Base-by-base conservation (phyloP, 2,113 vertebrate genomes). In the Paralichthys olivaceus region DNA sequence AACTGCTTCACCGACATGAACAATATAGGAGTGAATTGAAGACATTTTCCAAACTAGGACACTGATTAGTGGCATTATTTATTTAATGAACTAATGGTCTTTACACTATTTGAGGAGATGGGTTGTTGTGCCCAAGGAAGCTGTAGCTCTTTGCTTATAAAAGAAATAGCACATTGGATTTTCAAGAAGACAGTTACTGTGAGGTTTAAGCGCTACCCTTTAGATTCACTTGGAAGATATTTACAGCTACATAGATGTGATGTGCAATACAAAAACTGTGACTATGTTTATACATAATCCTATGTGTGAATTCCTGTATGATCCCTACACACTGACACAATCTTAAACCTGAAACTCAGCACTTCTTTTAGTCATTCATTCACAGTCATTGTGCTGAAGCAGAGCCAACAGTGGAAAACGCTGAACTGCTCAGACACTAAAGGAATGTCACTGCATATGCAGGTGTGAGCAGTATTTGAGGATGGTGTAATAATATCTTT, bases 291-390 rank as follows among this genome's bases (percentile, higher is more conserved):
- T 53, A 8, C 20, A n/a, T n/a, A 51, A 9, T 51, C 20, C 20
- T 11, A 26, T 26, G 17, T 17, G 22, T 9, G 25, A 26, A 17
- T 15, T 19, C 49, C 12, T 22, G 11, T n/a, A 3, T 17, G 4
- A 28, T 32, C 22, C 7, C 4, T 55, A 7, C 11, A 25, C 34
- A 19, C 43, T 0, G 14, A 55, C 34, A 61, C 54, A 45, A 13
- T 51, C 25, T 20, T 28, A 14, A 61, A 63, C 26, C 28, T 64
- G 7, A 69, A 53, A 69, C 13, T 56, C 63, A 54, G 32, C 22
- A 19, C 25, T 65, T 51, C 25, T 49, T n/a, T 40, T 4, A 69
- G 49, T 75, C 25, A 83, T 77, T 80, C 43, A 69, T 83, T 85
- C 29, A 74, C 57, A 25, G 40, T 67, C 4, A 13, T 22, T 28